Evolutionary conservation across 1,140 invertebrate species (phyloP).

Genomic region (Danaus plexippus): DNA sequence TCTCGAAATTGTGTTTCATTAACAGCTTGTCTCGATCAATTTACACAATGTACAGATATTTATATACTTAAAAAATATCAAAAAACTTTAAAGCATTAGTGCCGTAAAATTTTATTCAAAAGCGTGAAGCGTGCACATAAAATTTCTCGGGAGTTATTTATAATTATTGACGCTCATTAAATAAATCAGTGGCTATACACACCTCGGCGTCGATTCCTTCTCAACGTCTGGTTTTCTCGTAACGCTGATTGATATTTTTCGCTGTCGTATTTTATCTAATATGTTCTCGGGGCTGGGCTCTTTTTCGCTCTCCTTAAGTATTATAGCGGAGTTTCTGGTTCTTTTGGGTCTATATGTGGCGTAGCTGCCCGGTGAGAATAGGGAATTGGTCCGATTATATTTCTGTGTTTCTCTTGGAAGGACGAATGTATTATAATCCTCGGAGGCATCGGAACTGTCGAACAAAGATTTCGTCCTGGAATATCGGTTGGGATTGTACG

Average conservation of each 20-base stretch:
- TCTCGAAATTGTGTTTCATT: conserved; percentile 13
- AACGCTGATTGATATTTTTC: conserved; percentile 65
- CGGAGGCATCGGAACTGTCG: conserved; percentile 48
- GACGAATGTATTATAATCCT: conserved; percentile 33
- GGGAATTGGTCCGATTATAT: conserved; percentile 63
- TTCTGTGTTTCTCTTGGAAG: conserved; percentile 50
- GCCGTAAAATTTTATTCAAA: conserved; percentile 59
- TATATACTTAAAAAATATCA: conserved; percentile 26
- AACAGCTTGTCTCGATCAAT: conserved; percentile 9
- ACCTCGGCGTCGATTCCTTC: conserved; percentile 59
- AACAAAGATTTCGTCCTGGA: conserved; percentile 63
- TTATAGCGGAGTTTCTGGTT: conserved; percentile 65
- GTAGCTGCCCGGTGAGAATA: conserved; percentile 66
- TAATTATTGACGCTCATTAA: conserved; percentile 57
- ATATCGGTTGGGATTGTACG: conserved; percentile 57
- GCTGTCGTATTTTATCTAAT: conserved; percentile 66
- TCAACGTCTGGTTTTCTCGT: conserved; percentile 56
- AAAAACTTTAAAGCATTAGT: conserved; percentile 58
- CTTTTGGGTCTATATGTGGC: conserved; percentile 66
- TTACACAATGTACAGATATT: conserved; percentile 32
- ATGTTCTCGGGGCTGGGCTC: conserved; percentile 68
- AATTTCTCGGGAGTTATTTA: conserved; percentile 60
- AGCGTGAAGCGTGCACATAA: conserved; percentile 68
- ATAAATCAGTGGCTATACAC: conserved; percentile 51
- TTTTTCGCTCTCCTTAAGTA: conserved; percentile 65